A percentile compares a stretch with the other conserved stretches of the same genome.
phyloP scores from a whole-genome alignment of 2,888 invertebrate genomes.

The Dicycla oo region DNA sequence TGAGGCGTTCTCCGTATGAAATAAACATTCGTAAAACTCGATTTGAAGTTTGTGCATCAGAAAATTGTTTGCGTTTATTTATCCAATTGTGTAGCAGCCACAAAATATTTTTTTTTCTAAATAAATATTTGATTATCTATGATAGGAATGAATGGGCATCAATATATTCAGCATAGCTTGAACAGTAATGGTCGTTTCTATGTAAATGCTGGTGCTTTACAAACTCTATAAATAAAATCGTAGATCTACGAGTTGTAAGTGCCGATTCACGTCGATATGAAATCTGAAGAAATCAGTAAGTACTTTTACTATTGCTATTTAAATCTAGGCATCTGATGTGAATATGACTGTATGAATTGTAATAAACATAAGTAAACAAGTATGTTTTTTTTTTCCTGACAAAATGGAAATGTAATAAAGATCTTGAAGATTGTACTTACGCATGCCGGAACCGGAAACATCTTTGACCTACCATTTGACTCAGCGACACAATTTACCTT shows the following conservation, averaged over 20 bases:
- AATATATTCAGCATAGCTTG: constrained; percentile 45
- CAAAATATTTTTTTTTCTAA: constrained; percentile 5
- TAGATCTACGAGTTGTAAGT: constrained; percentile 30
- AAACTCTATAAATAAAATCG: constrained; percentile 41
- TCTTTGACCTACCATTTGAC: constrained; percentile 20
- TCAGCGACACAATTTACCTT: too few species aligned
- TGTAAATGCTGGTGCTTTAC: constrained; percentile 32
- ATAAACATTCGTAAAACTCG: constrained; percentile 68
- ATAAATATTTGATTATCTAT: constrained; percentile 17
- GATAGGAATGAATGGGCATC: constrained; percentile 17
- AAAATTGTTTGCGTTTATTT: constrained; percentile 45
- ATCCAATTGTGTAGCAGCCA: constrained; percentile 1
- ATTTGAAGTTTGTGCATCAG: constrained; percentile 59
- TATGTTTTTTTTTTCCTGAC: constrained; percentile 7
- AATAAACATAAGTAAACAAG: constrained; percentile 14
- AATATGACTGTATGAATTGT: constrained; percentile 22
- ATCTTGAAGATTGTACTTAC: constrained; percentile 42
- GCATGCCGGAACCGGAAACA: constrained; percentile 27
- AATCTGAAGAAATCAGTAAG: constrained; percentile 33
- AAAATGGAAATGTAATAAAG: constrained; percentile 48
- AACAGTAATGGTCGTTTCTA: constrained; percentile 43
- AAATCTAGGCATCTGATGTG: constrained; percentile 28
- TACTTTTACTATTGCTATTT: constrained; percentile 27
- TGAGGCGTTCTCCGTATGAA: constrained; percentile 66
- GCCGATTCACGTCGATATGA: constrained; percentile 30